These are phyloP conservation scores for Hoplostethus atlanticus DNA, from an alignment of 2,797 vertebrate species.

Conservation along the genomic window DNA sequence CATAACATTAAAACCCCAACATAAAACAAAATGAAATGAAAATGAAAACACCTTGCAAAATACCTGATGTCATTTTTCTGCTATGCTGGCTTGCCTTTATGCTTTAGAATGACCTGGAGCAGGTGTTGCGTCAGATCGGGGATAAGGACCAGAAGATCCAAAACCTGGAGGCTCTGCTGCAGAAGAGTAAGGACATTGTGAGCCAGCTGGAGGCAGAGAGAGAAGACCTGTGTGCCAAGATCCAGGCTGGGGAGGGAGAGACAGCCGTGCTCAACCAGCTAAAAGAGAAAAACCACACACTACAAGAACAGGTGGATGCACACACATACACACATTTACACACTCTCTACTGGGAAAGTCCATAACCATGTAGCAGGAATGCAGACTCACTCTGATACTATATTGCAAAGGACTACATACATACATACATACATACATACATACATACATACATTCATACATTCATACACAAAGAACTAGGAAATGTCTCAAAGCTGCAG, in stretches of 20 bases:
- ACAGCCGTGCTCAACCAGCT: constrained; percentile 95
- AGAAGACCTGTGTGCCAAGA: constrained; percentile 97
- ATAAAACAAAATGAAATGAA: too few relatives aligned
- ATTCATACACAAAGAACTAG: not conserved
- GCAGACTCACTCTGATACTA: not conserved
- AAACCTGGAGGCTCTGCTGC: constrained; percentile 97
- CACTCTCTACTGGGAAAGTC: not conserved
- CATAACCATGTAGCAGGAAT: not conserved
- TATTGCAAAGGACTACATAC: not conserved
- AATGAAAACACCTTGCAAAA: not conserved
- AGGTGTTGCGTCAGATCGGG: constrained; percentile 97
- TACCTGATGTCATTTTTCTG: not conserved
- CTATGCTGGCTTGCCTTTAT: constrained; percentile 4
- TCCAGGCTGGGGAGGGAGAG: constrained; percentile 98
- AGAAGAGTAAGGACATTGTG: constrained; percentile 96
- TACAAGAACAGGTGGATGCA: constrained; percentile 92
- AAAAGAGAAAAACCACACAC: constrained; percentile 94
- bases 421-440: not conserved
- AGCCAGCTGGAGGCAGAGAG: constrained; percentile 94
- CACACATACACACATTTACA: not conserved
- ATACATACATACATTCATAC: too few relatives aligned
- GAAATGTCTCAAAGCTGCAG: not conserved
- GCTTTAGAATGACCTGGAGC: constrained; percentile 95
- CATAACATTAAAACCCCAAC: not conserved
- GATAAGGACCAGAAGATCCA: constrained; percentile 99